Evolutionary conservation across 2,797 vertebrate genomes (phyloP).

Genomic region (Ctenosaura bakeri): DNA sequence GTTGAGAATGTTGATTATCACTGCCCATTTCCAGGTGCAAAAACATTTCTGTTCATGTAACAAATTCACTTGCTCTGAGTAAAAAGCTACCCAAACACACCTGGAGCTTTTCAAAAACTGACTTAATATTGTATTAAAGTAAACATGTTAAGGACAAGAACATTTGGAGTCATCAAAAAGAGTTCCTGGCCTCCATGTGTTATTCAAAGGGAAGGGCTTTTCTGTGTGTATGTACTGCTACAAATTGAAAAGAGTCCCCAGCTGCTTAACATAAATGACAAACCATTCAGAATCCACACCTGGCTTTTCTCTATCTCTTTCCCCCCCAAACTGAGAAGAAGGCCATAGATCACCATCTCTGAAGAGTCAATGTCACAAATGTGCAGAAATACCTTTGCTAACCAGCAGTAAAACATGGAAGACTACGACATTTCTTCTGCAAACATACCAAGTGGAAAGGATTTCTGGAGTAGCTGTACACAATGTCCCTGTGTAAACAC

Average conservation of each 20-base stretch:
- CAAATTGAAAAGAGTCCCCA: conserved; percentile 18
- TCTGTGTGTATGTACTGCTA: neutral
- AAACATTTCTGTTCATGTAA: conserved; percentile 75
- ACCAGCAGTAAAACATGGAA: neutral
- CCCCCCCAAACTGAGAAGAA: conserved; percentile 11
- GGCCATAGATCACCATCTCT: neutral
- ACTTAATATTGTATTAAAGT: conserved; percentile 80
- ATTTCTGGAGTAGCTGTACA: neutral
- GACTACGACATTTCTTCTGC: neutral
- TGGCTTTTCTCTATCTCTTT: conserved; percentile 33
- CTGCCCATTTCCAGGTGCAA: conserved; percentile 75
- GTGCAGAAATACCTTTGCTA: neutral
- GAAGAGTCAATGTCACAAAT: neutral
- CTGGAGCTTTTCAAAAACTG: conserved; percentile 80
- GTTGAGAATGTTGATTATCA: conserved; percentile 67
- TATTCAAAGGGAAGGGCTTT: conserved; percentile 21
- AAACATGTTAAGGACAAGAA: conserved; percentile 78
- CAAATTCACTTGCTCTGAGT: conserved; percentile 67
- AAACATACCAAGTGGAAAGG: neutral
- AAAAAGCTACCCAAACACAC: conserved; percentile 79
- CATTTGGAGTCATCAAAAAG: conserved; percentile 75
- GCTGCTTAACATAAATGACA: conserved; percentile 27
- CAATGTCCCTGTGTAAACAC: neutral
- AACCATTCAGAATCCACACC: conserved; percentile 18
- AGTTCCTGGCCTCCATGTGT: conserved; percentile 17